Evolutionary conservation across 2,888 invertebrate species (phyloP).

Genomic region (Vanessa cardui): DNA sequence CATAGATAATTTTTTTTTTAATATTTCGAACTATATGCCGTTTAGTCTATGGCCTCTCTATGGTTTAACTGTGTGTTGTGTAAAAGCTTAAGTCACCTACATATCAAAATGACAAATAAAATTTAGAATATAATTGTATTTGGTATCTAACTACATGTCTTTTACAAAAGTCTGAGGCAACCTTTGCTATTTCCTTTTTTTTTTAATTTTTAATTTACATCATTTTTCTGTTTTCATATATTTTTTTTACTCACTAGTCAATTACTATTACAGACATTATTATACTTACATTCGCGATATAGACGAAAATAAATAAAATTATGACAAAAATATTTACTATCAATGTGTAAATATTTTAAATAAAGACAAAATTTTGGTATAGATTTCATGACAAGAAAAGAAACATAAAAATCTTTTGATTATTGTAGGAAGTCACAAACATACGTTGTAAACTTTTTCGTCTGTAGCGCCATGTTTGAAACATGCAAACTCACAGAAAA

Average conservation of each 20-base stretch:
- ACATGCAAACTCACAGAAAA: slow-evolving; percentile 69
- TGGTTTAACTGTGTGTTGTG: slow-evolving; percentile 42
- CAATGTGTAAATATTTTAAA: background rate
- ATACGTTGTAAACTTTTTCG: slow-evolving; percentile 34
- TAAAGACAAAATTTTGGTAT: background rate
- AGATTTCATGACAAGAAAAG: background rate
- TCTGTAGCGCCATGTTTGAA: slow-evolving; percentile 40
- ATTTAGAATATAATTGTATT: slow-evolving; percentile 25
- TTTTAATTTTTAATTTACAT: slow-evolving; percentile 21
- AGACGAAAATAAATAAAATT: slow-evolving; percentile 21
- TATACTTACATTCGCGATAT: slow-evolving; percentile 35
- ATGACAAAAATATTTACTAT: too few species aligned
- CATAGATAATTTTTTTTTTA: slow-evolving; percentile 11
- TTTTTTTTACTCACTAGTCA: slow-evolving; percentile 31
- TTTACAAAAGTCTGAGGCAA: slow-evolving; percentile 28
- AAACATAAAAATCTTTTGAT: background rate
- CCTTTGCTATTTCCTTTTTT: slow-evolving; percentile 46
- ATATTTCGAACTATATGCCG: slow-evolving; percentile 26
- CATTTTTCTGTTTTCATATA: slow-evolving; percentile 20
- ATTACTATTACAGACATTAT: slow-evolving; percentile 32
- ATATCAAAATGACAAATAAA: slow-evolving; percentile 80
- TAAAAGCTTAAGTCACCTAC: slow-evolving; percentile 59
- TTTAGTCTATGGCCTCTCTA: slow-evolving; percentile 16
- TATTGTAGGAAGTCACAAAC: slow-evolving; percentile 6
- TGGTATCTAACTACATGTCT: slow-evolving; percentile 29